phyloP scores from a whole-genome alignment of 1,140 invertebrate genomes.

The Drosophila nigromelanica region DNA sequence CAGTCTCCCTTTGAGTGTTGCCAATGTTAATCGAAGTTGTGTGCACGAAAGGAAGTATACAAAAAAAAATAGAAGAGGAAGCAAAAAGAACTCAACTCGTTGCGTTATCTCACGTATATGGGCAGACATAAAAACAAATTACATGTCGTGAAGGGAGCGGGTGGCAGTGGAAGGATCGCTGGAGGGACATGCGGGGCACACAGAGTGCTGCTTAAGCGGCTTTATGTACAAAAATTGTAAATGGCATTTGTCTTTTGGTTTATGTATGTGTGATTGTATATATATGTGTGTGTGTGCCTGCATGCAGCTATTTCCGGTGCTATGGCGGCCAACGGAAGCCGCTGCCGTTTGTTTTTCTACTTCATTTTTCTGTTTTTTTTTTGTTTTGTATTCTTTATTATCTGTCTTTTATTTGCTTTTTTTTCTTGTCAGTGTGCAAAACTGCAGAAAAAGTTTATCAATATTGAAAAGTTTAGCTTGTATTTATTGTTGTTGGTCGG shows the following conservation, averaged over 20 bases:
- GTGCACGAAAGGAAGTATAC: slow-evolving; percentile 38
- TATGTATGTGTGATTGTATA: slow-evolving; percentile 12
- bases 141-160: slow-evolving; percentile 43
- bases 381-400: neutral
- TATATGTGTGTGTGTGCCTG: slow-evolving; percentile 40
- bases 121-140: slow-evolving; percentile 81
- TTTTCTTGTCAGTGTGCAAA: slow-evolving; percentile 32
- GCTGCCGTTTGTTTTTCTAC: slow-evolving; percentile 38
- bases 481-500: slow-evolving; percentile 41
- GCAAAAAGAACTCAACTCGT: slow-evolving; percentile 46
- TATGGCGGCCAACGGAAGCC: slow-evolving; percentile 66
- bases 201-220: slow-evolving; percentile 70
- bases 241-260: slow-evolving; percentile 66
- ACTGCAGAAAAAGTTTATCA: slow-evolving; percentile 74
- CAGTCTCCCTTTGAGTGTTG: slow-evolving; percentile 52
- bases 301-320: slow-evolving; percentile 70
- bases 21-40: slow-evolving; percentile 79
- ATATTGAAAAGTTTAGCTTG: slow-evolving; percentile 74
- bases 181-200: slow-evolving; percentile 5
- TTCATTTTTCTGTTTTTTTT: slow-evolving; percentile 35
- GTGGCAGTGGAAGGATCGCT: neutral
- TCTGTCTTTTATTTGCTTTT: slow-evolving; percentile 20
- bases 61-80: slow-evolving; percentile 10
- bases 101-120: slow-evolving; percentile 79
- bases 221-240: slow-evolving; percentile 79